Evolutionary conservation across 1,140 invertebrate species (phyloP).

Genomic region (Melitaea cinxia): DNA sequence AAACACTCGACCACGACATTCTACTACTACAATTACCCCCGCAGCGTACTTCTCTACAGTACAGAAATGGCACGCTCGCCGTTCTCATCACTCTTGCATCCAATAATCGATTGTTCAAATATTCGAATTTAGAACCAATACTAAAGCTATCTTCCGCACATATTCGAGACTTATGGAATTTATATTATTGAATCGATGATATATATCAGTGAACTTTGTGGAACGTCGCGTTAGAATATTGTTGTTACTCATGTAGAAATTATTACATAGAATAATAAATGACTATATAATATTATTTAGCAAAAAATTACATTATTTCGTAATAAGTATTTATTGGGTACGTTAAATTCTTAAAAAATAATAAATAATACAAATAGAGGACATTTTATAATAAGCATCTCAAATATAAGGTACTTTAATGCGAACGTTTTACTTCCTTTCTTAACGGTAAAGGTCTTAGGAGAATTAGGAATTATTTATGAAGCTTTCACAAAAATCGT

Average conservation of each 20-base stretch:
- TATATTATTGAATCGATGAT: conserved; percentile 32
- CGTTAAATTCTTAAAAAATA: too few relatives aligned
- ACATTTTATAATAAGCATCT: background rate
- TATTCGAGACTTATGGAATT: conserved; percentile 39
- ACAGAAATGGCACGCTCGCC: conserved; percentile 4
- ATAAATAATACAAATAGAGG: background rate
- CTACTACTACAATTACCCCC: conserved; percentile 66
- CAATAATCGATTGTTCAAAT: conserved; percentile 39
- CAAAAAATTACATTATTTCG: too few relatives aligned
- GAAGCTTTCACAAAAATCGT: conserved; percentile 30
- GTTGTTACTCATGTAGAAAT: background rate
- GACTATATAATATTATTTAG: conserved; percentile 9
- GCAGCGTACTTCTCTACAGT: conserved; percentile 41
- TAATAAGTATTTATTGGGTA: too few relatives aligned
- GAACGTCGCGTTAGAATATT: conserved; percentile 14
- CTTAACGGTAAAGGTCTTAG: conserved; percentile 25
- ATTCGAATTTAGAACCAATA: conserved; percentile 36
- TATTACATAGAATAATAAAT: too few relatives aligned
- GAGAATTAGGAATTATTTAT: conserved; percentile 36
- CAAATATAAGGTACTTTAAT: conserved; percentile 27
- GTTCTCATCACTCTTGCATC: conserved; percentile 31
- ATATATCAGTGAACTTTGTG: conserved; percentile 21
- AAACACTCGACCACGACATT: conserved; percentile 74
- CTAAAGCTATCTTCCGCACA: conserved; percentile 32
- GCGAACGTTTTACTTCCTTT: conserved; percentile 20